A percentile compares a stretch with the other conserved stretches of the same genome.
Conservation (phyloP, 2,888 invertebrate species). For the Caenorhabditis sp. region DNA sequence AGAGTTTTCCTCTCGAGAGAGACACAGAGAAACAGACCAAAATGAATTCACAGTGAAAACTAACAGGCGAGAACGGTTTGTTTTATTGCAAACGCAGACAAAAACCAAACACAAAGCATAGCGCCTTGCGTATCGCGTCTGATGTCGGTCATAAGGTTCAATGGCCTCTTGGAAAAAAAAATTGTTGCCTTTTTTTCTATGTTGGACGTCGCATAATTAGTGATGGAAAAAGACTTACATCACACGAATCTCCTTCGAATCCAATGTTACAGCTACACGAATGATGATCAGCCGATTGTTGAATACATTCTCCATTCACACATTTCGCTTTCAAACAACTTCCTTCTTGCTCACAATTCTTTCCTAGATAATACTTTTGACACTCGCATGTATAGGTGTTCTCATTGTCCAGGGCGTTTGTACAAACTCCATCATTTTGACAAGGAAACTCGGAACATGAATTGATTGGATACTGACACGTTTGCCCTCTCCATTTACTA, state of each 20-base stretch:
- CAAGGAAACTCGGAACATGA: slow-evolving; percentile 74
- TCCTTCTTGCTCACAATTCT: slow-evolving; percentile 56
- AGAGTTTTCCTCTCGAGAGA: too few species aligned
- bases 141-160: too few species aligned
- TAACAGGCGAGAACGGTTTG: too few species aligned
- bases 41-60: too few species aligned
- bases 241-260: slow-evolving; percentile 51
- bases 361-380: slow-evolving; percentile 56
- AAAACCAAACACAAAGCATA: too few species aligned
- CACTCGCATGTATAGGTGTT: slow-evolving; percentile 52
- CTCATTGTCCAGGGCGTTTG: slow-evolving; percentile 33
- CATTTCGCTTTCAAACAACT: slow-evolving; percentile 53
- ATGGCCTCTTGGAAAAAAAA: too few species aligned
- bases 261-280: slow-evolving; percentile 54
- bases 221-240: slow-evolving; percentile 39
- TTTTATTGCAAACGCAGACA: too few species aligned
- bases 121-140: too few species aligned
- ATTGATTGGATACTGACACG: slow-evolving; percentile 37
- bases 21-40: too few species aligned
- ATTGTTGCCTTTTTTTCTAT: too few species aligned
- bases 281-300: slow-evolving; percentile 50
- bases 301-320: slow-evolving; percentile 56
- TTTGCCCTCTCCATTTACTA: slow-evolving; percentile 35
- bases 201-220: too few species aligned
- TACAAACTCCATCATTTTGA: slow-evolving; percentile 88